phyloP scores from a whole-genome alignment of 2,888 invertebrate species.

The Caenorhabditis doughertyi region DNA sequence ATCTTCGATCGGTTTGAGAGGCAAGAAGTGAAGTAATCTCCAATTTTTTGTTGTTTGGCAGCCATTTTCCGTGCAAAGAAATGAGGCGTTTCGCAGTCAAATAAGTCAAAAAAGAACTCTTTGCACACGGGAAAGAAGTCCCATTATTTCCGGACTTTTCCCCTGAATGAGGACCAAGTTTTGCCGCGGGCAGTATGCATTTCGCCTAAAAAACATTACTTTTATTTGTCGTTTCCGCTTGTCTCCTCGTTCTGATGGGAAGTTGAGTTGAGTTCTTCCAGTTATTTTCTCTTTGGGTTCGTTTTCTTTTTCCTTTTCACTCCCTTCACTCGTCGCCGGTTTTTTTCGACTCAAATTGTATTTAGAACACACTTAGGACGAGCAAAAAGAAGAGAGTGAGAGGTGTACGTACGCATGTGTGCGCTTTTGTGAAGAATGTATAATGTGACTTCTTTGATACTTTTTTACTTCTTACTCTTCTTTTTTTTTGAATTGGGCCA shows the following conservation, averaged over 20 bases:
- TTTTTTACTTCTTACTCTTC: conserved; percentile 26
- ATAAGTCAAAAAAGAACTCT: conserved; percentile 43
- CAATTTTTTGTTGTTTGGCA: conserved; percentile 50
- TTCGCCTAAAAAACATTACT: conserved; percentile 62
- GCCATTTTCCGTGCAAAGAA: conserved; percentile 30
- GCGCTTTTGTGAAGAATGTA: conserved; percentile 56
- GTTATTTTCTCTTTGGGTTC: conserved; percentile 15
- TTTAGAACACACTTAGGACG: conserved; percentile 60
- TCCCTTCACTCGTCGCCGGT: conserved; percentile 12
- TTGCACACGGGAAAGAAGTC: conserved; percentile 29
- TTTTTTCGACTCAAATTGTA: conserved; percentile 43
- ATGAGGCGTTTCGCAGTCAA: background rate
- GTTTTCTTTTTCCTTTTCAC: background rate
- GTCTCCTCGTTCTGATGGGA: conserved; percentile 46
- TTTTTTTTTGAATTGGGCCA: conserved; percentile 19
- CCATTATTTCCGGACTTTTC: conserved; percentile 57
- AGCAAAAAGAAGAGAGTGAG: conserved; percentile 43
- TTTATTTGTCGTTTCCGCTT: conserved; percentile 59
- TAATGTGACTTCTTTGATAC: conserved; percentile 59
- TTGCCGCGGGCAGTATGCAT: conserved; percentile 55
- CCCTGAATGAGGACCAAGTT: conserved; percentile 52
- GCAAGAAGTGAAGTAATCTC: conserved; percentile 49
- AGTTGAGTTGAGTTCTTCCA: conserved; percentile 24
- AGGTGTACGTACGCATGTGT: conserved; percentile 39
- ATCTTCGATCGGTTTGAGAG: conserved; percentile 59